These are phyloP conservation scores for Oxygymnocypris stewartii DNA, from an alignment of 2,113 vertebrate species.

Conservation along the genomic window DNA sequence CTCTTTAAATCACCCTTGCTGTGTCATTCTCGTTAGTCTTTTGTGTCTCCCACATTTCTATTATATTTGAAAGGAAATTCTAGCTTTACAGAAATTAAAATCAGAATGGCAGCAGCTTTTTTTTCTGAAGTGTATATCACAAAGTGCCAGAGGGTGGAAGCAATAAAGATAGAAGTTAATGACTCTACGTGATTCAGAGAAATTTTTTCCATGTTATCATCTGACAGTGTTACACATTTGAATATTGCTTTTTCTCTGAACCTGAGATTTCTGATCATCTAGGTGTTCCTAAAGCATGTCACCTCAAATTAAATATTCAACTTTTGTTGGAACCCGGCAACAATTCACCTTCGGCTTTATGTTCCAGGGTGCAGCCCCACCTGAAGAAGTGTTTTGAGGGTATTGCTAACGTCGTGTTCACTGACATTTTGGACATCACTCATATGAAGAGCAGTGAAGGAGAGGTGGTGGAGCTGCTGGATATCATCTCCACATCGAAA, in stretches of 20 bases:
- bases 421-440: constrained; percentile 84
- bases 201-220: not conserved
- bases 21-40: constrained; percentile 6
- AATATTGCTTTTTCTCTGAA: constrained; percentile 7
- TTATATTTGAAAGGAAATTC: constrained; percentile 33
- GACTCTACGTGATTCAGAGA: not conserved
- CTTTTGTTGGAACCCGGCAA: not conserved
- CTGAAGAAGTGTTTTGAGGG: constrained; percentile 95
- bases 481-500: constrained; percentile 84
- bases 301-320: not conserved
- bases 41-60: constrained; percentile 16
- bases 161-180: constrained; percentile 19
- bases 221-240: not conserved
- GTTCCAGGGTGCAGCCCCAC: constrained; percentile 83
- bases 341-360: not conserved
- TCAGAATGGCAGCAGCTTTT: constrained; percentile 15
- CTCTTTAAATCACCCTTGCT: not conserved
- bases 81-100: constrained; percentile 29
- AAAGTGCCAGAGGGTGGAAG: not conserved
- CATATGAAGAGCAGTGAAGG: constrained; percentile 89
- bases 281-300: not conserved
- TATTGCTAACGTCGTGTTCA: constrained; percentile 85
- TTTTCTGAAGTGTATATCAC: not conserved
- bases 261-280: not conserved
- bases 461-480: constrained; percentile 80